A percentile compares a stretch with the other conserved stretches of the same genome.
Conservation (phyloP, 2,888 invertebrate genomes). For the Ischnura elegans region DNA sequence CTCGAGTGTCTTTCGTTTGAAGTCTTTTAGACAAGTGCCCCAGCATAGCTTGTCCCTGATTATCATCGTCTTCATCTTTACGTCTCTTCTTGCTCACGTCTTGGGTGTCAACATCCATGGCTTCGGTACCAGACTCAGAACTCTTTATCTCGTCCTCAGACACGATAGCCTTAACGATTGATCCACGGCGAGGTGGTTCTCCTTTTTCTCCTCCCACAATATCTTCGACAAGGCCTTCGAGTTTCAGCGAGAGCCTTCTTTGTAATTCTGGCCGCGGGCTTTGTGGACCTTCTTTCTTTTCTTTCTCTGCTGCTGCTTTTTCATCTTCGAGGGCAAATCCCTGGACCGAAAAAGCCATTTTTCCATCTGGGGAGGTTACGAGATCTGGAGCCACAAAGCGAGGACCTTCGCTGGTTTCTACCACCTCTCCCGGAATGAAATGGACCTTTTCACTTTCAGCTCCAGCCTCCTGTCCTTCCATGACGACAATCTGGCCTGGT, state of each 20-base stretch:
- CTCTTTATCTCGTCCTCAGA: constrained; percentile 42
- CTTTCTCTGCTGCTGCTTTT: constrained; percentile 32
- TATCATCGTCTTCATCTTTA: constrained; percentile 26
- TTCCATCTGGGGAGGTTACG: constrained; percentile 82
- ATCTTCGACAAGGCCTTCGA: constrained; percentile 52
- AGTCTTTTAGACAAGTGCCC: constrained; percentile 27
- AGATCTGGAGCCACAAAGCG: constrained; percentile 86
- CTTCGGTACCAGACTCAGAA: background rate
- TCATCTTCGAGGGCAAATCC: constrained; percentile 80
- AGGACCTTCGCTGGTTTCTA: constrained; percentile 80
- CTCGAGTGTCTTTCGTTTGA: constrained; percentile 45
- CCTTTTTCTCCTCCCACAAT: background rate
- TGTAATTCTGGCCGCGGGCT: constrained; percentile 1
- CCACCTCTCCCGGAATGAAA: constrained; percentile 79
- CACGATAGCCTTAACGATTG: constrained; percentile 36
- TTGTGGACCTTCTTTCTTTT: background rate
- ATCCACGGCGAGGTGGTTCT: background rate
- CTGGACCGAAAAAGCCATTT: constrained; percentile 85
- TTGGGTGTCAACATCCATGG: constrained; percentile 16
- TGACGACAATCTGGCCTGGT: constrained; percentile 78
- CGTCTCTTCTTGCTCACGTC: constrained; percentile 36
- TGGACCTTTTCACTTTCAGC: constrained; percentile 77
- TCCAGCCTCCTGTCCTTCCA: constrained; percentile 73
- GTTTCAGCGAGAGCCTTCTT: constrained; percentile 29
- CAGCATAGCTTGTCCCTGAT: constrained; percentile 48